Evolutionary conservation across 2,888 invertebrate species (phyloP), one percentile per base, ranked within the genome.

Genomic region (Acronicta leporina): DNA sequence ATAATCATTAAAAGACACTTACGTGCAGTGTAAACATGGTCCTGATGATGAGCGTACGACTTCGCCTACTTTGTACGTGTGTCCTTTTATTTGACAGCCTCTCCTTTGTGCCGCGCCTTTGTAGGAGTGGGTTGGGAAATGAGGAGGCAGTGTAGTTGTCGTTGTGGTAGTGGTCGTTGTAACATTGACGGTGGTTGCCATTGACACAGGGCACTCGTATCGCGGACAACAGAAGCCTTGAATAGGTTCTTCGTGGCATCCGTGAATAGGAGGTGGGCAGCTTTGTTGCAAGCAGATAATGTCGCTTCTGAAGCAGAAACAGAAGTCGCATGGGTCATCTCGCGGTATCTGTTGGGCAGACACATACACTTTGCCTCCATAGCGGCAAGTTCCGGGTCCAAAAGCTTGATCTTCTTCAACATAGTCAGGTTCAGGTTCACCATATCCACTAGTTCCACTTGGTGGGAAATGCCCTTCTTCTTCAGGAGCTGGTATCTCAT

Each of bases 231-330:
- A 99, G 96, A 98, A 98, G 20, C 98, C 98, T 88, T 96, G 96
- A 80, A 99, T 98, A 15, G 98, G 97, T 90, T 98, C 98, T 87
- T 98, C 98, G 88, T 97, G 97, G 83, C 98, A 99, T 60, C 97
- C 97, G 50, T 97, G 96, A 80, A 98, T 98, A 42, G 98, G 98
- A 50, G 98, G 98, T 53, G 98, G 98, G 92, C 98, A 99, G 82
- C 98, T 98, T 91, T 99, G 98, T 91, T 98, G 98, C 73, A 98
- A 95, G 81, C 98, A 99, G 83, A 99, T 98, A 80, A 99, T 98
- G 86, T 98, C 98, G 87, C 98, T 98, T 89, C 98, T 96, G 95
- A 98, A 99, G 95, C 98, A 99, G 96, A 99, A 98, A 92, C 98
- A 99, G 95, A 98, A 99, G 87, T 98, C 98, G 88, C 98, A 99